Evolutionary conservation across 2,797 vertebrate genomes (phyloP).

Genomic region (Acipenser oxyrinchus): DNA sequence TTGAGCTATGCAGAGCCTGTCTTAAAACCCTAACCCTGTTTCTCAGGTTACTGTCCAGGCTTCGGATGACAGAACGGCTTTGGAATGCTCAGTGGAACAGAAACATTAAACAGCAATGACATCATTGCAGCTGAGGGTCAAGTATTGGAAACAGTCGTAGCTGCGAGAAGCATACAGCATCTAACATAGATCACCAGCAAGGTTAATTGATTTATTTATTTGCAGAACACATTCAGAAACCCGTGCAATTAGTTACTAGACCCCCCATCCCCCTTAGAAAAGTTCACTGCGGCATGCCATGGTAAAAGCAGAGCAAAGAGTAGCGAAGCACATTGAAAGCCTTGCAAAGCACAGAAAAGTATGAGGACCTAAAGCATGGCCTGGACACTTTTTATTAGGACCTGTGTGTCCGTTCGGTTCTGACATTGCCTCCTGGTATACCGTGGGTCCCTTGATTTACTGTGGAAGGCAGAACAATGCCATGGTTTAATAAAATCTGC

Average conservation of each 20-base stretch:
- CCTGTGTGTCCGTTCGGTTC: not conserved
- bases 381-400: not conserved
- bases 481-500: too few relatives aligned
- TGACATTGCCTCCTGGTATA: too few relatives aligned
- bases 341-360: too few relatives aligned
- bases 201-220: too few relatives aligned
- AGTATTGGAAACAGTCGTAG: slow-evolving; percentile 13
- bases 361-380: not conserved
- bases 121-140: slow-evolving; percentile 28
- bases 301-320: slow-evolving; percentile 18
- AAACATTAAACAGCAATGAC: slow-evolving; percentile 22
- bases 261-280: slow-evolving; percentile 25
- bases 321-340: not conserved
- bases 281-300: slow-evolving; percentile 25
- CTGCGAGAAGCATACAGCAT: not conserved
- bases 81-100: not conserved
- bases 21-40: not conserved
- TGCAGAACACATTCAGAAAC: not conserved
- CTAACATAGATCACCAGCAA: too few relatives aligned
- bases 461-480: too few relatives aligned
- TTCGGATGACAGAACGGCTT: not conserved
- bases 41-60: not conserved
- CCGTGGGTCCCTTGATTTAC: too few relatives aligned
- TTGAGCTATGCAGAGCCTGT: not conserved
- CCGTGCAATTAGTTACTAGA: not conserved